Evolutionary conservation across 1,140 invertebrate genomes (phyloP), one percentile per base, ranked within the genome.

Genomic region (Drosophila nigrodunni): DNA sequence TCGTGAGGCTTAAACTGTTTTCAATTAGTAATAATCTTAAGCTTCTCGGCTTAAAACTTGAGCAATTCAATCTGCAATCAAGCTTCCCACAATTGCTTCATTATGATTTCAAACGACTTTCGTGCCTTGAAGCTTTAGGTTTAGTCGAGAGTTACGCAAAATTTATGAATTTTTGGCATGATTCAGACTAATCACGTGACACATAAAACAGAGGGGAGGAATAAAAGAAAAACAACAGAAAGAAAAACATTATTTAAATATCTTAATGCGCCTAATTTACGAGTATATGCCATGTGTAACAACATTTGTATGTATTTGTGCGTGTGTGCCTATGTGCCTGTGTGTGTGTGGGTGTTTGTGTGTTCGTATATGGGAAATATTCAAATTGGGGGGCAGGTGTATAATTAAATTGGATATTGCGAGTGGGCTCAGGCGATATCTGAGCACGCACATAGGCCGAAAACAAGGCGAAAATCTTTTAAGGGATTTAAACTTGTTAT

Each of bases 261-360:
- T 82, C 83, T 82, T 87, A 87, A 88, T 87, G 83, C 83, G 72
- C 88, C 80, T 80, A 88, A 87, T 88, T 87, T 87, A 87, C 83
- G 82, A 80, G 65, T 82, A 37, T 39, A 34, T 73, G 83, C 72
- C 77, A 78, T 87, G 74, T 77, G 59, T 55, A 79, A 43, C 52
- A 39, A 43, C 54, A 43, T 58, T 49, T 61, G 34, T 44, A 34
- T 41, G 11, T 49, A 47, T 21, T 30, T 35, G 49, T 21, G 9
- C 46, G 37, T 46, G 57, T 21, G 10, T 39, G 52, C 25, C 25
- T 62, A 46, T 52, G 60, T 39, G 9, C 46, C 46, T 13, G 52
- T 25, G 10, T 54, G 34, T 49, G 59, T 30, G 11, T 43, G 54
- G n/a, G 13, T 37, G 15, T 18, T 21, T 21, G 18, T 15, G 62